Evolutionary conservation across 2,797 vertebrate genomes (phyloP).

Genomic region (Enteromius unitaeniatus): DNA sequence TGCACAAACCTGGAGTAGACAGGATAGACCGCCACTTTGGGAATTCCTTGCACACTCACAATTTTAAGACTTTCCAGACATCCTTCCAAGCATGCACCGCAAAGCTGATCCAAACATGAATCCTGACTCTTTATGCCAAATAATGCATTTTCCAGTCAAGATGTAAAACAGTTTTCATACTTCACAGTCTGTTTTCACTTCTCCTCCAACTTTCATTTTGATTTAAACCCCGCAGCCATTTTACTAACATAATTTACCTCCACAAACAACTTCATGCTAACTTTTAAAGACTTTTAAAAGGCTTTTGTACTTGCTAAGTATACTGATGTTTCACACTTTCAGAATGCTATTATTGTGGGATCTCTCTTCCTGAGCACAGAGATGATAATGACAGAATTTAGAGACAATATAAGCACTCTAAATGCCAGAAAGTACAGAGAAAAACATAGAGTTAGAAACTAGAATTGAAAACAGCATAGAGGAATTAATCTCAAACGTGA

Average conservation of each 20-base stretch:
- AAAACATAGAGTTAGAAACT: background rate
- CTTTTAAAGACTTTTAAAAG: background rate
- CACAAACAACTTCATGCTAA: background rate
- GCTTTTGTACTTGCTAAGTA: background rate
- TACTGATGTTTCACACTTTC: background rate
- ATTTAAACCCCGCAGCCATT: background rate
- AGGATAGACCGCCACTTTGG: constrained; percentile 52
- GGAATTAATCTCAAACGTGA: constrained; percentile 12
- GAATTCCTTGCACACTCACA: constrained; percentile 50
- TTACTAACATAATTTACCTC: background rate
- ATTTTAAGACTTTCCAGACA: constrained; percentile 54
- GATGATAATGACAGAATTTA: constrained; percentile 1
- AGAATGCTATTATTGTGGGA: constrained; percentile 24
- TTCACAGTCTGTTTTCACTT: constrained; percentile 34
- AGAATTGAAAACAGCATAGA: background rate
- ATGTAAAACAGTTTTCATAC: constrained; percentile 54
- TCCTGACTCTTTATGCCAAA: constrained; percentile 54
- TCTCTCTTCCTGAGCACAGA: constrained; percentile 23
- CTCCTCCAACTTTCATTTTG: constrained; percentile 23
- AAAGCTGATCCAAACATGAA: constrained; percentile 45
- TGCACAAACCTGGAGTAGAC: constrained; percentile 11
- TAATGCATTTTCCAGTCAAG: constrained; percentile 70
- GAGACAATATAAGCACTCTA: background rate
- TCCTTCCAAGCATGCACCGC: constrained; percentile 65
- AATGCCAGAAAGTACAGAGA: background rate